These are phyloP conservation scores for Syncerus caffer DNA, from an alignment of 2,797 vertebrate species.

Conservation along the genomic window DNA sequence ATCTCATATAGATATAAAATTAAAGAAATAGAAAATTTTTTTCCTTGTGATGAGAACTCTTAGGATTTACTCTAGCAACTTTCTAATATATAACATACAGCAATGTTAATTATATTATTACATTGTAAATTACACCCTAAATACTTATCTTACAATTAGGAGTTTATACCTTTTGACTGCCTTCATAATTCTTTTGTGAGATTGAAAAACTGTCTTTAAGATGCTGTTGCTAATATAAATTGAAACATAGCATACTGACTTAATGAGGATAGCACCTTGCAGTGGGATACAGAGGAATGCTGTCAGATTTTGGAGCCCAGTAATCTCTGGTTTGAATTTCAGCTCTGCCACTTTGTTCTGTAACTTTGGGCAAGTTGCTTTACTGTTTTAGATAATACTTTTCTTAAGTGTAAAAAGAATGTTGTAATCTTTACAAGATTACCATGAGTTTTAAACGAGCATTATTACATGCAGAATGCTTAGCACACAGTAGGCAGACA, in stretches of 20 bases:
- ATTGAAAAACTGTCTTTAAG: neutral
- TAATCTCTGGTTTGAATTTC: conserved; percentile 34
- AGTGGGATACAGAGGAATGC: neutral
- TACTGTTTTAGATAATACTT: conserved; percentile 1
- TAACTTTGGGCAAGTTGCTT: conserved; percentile 31
- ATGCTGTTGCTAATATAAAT: neutral
- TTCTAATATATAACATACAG: neutral
- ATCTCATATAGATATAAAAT: neutral
- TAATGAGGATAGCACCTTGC: neutral
- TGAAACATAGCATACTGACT: neutral
- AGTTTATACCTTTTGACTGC: neutral
- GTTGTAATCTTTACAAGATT: neutral
- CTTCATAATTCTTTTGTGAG: neutral
- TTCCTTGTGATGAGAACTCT: neutral
- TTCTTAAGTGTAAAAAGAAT: neutral
- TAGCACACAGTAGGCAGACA: neutral
- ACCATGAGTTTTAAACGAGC: neutral
- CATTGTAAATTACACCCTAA: neutral
- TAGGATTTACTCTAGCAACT: neutral
- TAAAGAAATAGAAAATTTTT: neutral
- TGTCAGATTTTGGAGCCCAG: neutral
- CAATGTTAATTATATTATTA: neutral
- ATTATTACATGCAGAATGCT: neutral
- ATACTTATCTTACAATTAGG: neutral
- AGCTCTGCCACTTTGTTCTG: neutral